A percentile compares a stretch with the other conserved stretches of the same genome.
Conservation (phyloP, 2,888 invertebrate species). For the Andrena hattorfiana region DNA sequence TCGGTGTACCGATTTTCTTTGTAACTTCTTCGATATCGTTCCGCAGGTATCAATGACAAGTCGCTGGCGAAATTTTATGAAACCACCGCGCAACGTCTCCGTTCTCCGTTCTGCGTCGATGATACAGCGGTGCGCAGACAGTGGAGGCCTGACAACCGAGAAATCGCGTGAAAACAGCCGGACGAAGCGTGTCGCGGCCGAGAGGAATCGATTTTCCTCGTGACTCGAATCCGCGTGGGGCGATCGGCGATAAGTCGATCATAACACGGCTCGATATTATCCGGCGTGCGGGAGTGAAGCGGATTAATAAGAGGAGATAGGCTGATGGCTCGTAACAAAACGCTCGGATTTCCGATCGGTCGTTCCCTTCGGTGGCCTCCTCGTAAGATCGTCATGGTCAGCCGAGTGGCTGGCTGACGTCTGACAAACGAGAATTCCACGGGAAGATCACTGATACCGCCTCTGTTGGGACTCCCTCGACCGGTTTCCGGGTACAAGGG, state of each 20-base stretch:
- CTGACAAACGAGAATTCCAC: conserved; percentile 73
- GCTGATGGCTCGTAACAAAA: conserved; percentile 50
- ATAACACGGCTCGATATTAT: conserved; percentile 58
- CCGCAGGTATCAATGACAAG: not conserved
- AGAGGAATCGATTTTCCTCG: conserved; percentile 37
- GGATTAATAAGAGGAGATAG: conserved; percentile 68
- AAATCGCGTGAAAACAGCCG: conserved; percentile 25
- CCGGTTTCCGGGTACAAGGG: conserved; percentile 68
- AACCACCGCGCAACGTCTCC: not conserved
- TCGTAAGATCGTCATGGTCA: conserved; percentile 66
- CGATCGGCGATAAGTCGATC: conserved; percentile 60
- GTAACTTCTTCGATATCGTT: not conserved
- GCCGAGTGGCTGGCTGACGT: conserved; percentile 65
- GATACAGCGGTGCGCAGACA: not conserved
- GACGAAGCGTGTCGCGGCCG: conserved; percentile 35
- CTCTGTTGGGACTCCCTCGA: conserved; percentile 55
- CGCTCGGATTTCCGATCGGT: conserved; percentile 63
- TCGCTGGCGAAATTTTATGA: not conserved
- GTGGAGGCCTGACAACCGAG: conserved; percentile 19
- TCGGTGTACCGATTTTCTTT: conserved; percentile 11
- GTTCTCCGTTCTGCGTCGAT: not conserved
- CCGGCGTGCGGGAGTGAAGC: conserved; percentile 37
- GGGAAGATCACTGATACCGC: conserved; percentile 66
- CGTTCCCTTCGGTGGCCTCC: conserved; percentile 47
- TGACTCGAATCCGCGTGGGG: conserved; percentile 16